These are phyloP conservation scores for Coptodon bakossiorum DNA, from an alignment of 2,113 vertebrate genomes.

Conservation along the genomic window DNA sequence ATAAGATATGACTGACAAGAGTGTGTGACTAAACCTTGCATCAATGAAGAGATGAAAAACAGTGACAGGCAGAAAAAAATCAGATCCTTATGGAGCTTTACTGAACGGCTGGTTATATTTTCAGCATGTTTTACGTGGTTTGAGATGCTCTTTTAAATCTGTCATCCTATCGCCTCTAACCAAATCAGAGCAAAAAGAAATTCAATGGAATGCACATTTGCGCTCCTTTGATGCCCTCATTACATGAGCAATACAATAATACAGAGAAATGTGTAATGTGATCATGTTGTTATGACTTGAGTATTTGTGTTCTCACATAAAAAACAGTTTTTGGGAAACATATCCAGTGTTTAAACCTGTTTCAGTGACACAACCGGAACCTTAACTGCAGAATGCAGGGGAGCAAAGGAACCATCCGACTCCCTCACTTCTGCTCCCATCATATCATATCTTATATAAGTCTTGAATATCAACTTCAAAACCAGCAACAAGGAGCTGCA, in stretches of 20 bases:
- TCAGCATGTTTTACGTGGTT: background rate
- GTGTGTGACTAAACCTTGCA: background rate
- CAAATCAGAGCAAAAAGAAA: background rate
- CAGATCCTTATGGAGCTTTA: background rate
- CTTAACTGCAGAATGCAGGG: background rate
- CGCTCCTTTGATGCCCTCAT: background rate
- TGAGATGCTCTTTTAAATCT: background rate
- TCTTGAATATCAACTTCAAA: conserved; percentile 30
- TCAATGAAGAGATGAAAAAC: background rate
- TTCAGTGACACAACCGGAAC: background rate
- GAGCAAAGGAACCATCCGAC: background rate
- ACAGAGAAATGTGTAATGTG: background rate
- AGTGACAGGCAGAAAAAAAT: background rate
- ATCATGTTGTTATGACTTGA: background rate
- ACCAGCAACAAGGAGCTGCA: conserved; percentile 14
- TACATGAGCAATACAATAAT: background rate
- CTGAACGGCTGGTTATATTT: background rate
- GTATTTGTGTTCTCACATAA: background rate
- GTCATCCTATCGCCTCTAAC: background rate
- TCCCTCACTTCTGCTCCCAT: background rate
- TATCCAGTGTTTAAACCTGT: background rate
- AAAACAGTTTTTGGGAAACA: conserved; percentile 11
- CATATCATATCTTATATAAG: conserved; percentile 8
- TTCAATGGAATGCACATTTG: background rate
- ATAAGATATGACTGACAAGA: background rate